Conservation (phyloP, 1,140 invertebrate genomes). For the Megalonaias nervosa region DNA sequence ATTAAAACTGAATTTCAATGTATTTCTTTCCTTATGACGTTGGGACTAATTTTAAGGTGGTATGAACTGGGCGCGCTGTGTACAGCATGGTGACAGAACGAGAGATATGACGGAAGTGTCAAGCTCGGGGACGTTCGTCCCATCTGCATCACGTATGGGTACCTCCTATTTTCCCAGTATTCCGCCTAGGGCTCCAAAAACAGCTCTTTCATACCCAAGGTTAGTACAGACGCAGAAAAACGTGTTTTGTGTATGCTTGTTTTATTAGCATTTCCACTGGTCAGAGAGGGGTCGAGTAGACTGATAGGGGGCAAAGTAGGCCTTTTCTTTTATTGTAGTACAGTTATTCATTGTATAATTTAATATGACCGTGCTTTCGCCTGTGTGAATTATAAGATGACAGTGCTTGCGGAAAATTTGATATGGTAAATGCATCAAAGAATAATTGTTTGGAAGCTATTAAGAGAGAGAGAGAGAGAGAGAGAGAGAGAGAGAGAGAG, state of each 20-base stretch:
- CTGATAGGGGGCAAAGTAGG: not conserved
- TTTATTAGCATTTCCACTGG: not conserved
- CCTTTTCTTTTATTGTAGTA: not conserved
- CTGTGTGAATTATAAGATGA: too few relatives aligned
- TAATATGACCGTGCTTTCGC: not conserved
- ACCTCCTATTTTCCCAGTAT: slow-evolving; percentile 32
- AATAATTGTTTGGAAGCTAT: too few relatives aligned
- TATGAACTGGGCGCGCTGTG: not conserved
- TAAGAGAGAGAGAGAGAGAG: too few relatives aligned
- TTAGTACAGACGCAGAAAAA: not conserved
- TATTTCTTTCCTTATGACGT: not conserved
- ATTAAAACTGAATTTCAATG: not conserved
- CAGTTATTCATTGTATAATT: not conserved
- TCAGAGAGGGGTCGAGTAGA: not conserved
- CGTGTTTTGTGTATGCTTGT: not conserved
- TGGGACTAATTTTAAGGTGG: not conserved
- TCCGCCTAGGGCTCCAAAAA: slow-evolving; percentile 25
- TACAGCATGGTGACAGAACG: too few relatives aligned
- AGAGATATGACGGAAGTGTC: slow-evolving; percentile 34
- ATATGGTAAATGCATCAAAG: too few relatives aligned
- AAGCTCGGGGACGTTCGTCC: slow-evolving; percentile 21
- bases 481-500: too few relatives aligned
- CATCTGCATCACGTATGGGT: slow-evolving; percentile 5
- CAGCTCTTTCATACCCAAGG: slow-evolving; percentile 33
- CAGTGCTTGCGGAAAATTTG: too few relatives aligned